Percentiles rank a stretch among this genome's conserved stretches.
These are phyloP conservation scores for Brachypodius melanocephalos DNA, from an alignment of 2,113 vertebrate species.

Conservation along the genomic window DNA sequence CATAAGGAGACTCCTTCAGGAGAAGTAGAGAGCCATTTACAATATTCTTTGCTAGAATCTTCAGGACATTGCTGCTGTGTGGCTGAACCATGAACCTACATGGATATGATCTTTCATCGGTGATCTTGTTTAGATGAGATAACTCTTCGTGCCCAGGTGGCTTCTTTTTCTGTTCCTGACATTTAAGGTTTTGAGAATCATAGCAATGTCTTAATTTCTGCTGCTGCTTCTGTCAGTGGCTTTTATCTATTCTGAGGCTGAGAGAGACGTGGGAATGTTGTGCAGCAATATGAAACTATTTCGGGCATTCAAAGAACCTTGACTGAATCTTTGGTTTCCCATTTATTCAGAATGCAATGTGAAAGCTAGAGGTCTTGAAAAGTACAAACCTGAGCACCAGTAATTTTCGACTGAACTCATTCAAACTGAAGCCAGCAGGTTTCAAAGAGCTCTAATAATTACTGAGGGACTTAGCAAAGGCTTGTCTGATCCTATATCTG, in stretches of 20 bases:
- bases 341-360: background rate
- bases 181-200: background rate
- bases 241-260: background rate
- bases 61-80: background rate
- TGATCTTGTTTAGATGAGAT: background rate
- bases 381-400: background rate
- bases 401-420: slow-evolving; percentile 42
- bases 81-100: background rate
- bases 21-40: background rate
- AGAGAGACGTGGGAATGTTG: background rate
- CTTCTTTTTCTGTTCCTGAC: background rate
- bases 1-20: background rate
- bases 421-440: slow-evolving; percentile 26
- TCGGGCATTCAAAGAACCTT: background rate
- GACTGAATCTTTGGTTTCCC: background rate
- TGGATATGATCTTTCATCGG: background rate
- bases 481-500: slow-evolving; percentile 43
- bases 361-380: slow-evolving; percentile 42
- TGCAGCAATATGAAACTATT: background rate
- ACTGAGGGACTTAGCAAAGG: slow-evolving; percentile 35
- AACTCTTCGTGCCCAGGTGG: background rate
- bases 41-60: background rate
- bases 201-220: background rate
- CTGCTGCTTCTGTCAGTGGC: background rate
- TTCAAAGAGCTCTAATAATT: slow-evolving; percentile 48